Evolutionary conservation across 2,113 vertebrate species (phyloP).

Genomic region (Hemibagrus wyckioides): DNA sequence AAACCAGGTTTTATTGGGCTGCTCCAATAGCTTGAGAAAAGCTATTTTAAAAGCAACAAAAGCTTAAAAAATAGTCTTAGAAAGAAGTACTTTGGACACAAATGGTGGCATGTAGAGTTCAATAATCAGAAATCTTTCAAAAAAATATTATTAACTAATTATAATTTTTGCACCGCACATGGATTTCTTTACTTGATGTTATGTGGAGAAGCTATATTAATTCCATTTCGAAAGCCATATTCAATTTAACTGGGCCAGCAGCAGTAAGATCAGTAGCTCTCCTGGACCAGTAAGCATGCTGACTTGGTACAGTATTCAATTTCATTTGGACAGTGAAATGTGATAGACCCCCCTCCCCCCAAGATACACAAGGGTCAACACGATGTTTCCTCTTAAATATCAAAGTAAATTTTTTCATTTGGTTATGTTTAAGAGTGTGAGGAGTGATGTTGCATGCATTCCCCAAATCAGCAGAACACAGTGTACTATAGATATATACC

Average conservation of each 20-base stretch:
- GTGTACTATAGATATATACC: too few species aligned
- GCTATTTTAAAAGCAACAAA: background rate
- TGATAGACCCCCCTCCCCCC: conserved; percentile 38
- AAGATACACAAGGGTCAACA: conserved; percentile 1
- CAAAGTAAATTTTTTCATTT: background rate
- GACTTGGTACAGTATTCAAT: conserved; percentile 54
- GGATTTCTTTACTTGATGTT: background rate
- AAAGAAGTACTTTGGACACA: background rate
- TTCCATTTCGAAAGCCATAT: conserved; percentile 26
- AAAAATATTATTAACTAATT: background rate
- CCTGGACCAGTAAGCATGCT: conserved; percentile 21
- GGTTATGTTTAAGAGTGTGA: background rate
- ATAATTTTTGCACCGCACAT: conserved; percentile 6
- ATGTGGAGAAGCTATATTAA: conserved; percentile 7
- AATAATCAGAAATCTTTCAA: background rate
- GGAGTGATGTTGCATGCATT: background rate
- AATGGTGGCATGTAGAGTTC: background rate
- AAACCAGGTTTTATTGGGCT: background rate
- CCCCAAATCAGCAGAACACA: background rate
- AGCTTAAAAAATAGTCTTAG: background rate
- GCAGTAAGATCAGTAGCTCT: conserved; percentile 4
- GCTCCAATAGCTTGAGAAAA: background rate
- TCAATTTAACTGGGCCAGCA: conserved; percentile 22
- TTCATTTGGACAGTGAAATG: conserved; percentile 55
- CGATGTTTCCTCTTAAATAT: background rate